A percentile compares a stretch with the other conserved stretches of the same genome.
phyloP scores from a whole-genome alignment of 2,113 vertebrate genomes.

The Delphinapterus leucas region DNA sequence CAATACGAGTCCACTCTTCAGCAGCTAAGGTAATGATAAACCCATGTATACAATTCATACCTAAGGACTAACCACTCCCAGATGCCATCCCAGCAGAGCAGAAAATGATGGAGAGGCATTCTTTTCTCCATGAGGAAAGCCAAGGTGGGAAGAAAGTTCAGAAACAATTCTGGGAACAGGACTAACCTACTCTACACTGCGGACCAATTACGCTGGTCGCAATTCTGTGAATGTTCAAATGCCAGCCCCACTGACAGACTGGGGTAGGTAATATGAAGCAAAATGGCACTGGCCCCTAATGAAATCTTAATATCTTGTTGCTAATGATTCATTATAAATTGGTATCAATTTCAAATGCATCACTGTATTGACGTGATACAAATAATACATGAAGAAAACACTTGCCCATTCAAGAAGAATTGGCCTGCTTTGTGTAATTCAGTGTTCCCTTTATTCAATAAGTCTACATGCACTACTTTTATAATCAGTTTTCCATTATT shows the following conservation, averaged over 20 bases:
- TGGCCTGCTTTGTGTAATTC: not conserved
- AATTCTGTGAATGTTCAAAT: not conserved
- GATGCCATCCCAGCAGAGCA: too few species aligned
- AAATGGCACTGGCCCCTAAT: not conserved
- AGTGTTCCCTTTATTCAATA: rapidly evolving
- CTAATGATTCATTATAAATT: not conserved
- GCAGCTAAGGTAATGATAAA: not conserved
- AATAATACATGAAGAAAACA: not conserved
- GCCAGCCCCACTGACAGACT: not conserved
- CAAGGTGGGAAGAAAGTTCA: not conserved
- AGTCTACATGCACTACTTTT: not conserved
- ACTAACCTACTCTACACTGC: rapidly evolving
- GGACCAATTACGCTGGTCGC: rapidly evolving
- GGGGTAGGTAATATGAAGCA: not conserved
- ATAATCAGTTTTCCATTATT: not conserved
- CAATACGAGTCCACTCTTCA: not conserved
- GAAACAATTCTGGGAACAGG: not conserved
- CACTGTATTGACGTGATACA: not conserved
- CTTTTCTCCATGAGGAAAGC: not conserved
- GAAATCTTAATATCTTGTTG: not conserved
- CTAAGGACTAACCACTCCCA: not conserved
- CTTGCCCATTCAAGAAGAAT: not conserved
- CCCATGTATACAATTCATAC: too few species aligned
- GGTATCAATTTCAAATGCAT: not conserved
- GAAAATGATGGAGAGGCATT: not conserved